Evolutionary conservation across 2,797 vertebrate genomes (phyloP).

Genomic region (Somateria mollissima): DNA sequence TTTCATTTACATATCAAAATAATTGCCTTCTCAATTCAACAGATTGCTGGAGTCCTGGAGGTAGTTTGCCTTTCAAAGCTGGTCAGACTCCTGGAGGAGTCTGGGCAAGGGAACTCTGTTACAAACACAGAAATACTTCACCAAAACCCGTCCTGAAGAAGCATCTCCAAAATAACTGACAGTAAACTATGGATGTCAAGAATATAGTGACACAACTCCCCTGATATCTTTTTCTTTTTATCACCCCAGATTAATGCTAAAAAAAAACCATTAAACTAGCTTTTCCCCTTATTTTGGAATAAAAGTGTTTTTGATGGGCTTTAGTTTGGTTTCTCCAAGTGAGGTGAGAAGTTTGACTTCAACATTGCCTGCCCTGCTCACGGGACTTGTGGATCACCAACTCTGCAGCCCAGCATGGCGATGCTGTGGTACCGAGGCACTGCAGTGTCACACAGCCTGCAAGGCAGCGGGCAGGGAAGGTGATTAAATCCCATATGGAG

Average conservation of each 20-base stretch:
- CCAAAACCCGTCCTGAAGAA: background rate
- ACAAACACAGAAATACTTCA: background rate
- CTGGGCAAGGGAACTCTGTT: background rate
- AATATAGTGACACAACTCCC: background rate
- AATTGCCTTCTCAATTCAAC: background rate
- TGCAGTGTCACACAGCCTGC: background rate
- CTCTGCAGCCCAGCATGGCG: background rate
- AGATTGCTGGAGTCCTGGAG: background rate
- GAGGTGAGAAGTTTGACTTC: background rate
- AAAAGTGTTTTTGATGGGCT: background rate
- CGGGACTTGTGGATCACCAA: too few relatives aligned
- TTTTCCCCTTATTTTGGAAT: background rate
- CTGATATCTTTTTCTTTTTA: background rate
- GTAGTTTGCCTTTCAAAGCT: background rate
- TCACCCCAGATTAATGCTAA: background rate
- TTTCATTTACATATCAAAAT: conserved; percentile 60
- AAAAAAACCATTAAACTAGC: background rate
- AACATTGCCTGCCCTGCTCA: background rate
- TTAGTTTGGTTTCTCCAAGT: background rate
- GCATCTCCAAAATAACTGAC: background rate
- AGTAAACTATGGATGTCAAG: background rate
- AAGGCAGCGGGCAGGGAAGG: background rate
- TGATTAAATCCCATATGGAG: accelerated
- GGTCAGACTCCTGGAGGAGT: background rate
- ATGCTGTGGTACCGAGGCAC: accelerated